Evolutionary conservation across 1,140 invertebrate genomes (phyloP).

Genomic region (Nylanderia fulva): DNA sequence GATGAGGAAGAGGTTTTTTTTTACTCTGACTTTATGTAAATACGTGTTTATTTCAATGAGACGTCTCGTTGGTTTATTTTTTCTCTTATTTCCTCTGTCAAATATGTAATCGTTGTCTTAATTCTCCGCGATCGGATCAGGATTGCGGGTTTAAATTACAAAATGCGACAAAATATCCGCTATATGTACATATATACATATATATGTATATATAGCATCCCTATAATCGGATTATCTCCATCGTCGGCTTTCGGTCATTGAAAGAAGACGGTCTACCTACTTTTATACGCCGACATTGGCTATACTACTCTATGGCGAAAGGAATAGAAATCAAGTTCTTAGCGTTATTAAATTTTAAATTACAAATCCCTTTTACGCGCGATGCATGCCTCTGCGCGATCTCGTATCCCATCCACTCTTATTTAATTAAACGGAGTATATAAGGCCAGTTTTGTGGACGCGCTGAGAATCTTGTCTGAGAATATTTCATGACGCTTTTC

Average conservation of each 20-base stretch:
- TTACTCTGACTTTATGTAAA: background rate
- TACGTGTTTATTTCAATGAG: background rate
- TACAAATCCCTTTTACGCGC: background rate
- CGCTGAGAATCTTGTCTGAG: background rate
- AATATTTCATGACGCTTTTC: background rate
- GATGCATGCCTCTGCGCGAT: constrained; percentile 5
- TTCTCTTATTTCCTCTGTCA: background rate
- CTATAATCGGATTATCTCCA: constrained; percentile 48
- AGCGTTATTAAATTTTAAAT: constrained; percentile 53
- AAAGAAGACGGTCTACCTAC: constrained; percentile 28
- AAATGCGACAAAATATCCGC: background rate
- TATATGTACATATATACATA: too few species aligned
- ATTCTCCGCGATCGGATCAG: constrained; percentile 39
- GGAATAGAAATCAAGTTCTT: constrained; percentile 53
- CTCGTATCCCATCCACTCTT: constrained; percentile 13
- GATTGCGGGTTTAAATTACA: constrained; percentile 45
- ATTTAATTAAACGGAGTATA: constrained; percentile 42
- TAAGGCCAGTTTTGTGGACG: background rate
- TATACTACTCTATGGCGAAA: constrained; percentile 5
- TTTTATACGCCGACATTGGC: constrained; percentile 22
- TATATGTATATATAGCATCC: constrained; percentile 12
- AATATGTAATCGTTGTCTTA: constrained; percentile 38
- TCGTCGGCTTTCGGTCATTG: constrained; percentile 42
- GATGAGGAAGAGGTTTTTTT: background rate
- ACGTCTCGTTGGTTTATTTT: constrained; percentile 2